Evolutionary conservation across 2,113 vertebrate genomes (phyloP).

Genomic region (Aldabrachelys gigantea): DNA sequence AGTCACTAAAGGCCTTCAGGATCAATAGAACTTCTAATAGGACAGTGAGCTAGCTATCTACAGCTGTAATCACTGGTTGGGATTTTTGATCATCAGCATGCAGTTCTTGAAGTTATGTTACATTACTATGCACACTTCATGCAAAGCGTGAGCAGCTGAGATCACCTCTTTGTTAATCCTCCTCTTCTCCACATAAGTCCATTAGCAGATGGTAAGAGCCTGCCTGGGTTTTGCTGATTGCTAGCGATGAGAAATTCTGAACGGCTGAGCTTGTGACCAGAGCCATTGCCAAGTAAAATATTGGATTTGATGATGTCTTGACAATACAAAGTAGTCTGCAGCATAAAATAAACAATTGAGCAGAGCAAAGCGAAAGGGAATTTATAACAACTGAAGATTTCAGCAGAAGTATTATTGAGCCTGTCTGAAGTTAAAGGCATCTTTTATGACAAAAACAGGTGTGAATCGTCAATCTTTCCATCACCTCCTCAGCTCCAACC

Average conservation of each 20-base stretch:
- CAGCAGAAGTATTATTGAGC: constrained; percentile 34
- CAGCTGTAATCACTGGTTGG: constrained; percentile 7
- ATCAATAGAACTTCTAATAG: not conserved
- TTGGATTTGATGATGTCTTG: constrained; percentile 55
- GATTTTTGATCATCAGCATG: not conserved
- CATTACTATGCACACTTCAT: not conserved
- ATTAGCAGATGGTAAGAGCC: constrained; percentile 30
- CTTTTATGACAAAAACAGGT: constrained; percentile 65
- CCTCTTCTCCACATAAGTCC: constrained; percentile 6
- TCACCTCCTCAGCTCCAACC: not conserved
- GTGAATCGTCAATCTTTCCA: constrained; percentile 40
- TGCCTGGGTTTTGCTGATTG: not conserved
- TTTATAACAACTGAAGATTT: not conserved
- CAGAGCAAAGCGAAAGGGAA: constrained; percentile 58
- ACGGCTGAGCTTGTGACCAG: constrained; percentile 51
- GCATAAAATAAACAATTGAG: constrained; percentile 70
- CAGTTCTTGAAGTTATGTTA: not conserved
- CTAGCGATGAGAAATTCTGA: constrained; percentile 58
- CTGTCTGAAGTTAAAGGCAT: constrained; percentile 44
- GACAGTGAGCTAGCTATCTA: not conserved
- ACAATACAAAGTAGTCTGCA: constrained; percentile 70
- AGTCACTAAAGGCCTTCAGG: not conserved
- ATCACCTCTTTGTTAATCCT: constrained; percentile 48
- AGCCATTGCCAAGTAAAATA: constrained; percentile 72
- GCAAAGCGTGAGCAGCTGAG: not conserved